Base-by-base conservation (phyloP, 1,140 invertebrate species). In the Stratiolaelaps scimitus region DNA sequence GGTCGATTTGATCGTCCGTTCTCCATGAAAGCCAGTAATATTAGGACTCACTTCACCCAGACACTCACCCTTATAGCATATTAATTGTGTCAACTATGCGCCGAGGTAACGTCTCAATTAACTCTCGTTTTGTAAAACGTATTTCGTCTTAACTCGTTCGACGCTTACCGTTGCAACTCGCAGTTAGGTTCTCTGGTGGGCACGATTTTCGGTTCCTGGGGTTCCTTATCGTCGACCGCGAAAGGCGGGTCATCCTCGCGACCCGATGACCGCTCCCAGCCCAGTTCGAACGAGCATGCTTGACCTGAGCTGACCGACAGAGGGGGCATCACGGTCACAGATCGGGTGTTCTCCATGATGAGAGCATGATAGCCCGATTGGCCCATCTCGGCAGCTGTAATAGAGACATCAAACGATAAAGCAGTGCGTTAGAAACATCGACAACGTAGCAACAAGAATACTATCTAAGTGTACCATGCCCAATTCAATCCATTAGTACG, bases 271-370 rank as follows among this genome's bases (percentile, higher is more conserved):
- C 34, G 53, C 10, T 60, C 53, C 53, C 53, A 60, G 15, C 26
- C 34, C 53, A 60, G 23, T 17, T 60, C 53, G 23, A 60, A 60
- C 53, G 53, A 60, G 26, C 53, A 60, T 17, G 53, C 53, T 26
- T 60, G 53, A 19, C 53, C 53, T 10, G 34, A 40, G 53, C 53
- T 60, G 15, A 60, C 53, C 15, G 26, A 34, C 15, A 60, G 26
- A 15, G 53, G 53, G 15, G 53, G 53, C 53, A 60, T 60, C 53
- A 60, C 53, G 34, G 53, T 60, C 53, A 60, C 53, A 34, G 53
- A 60, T 60, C 34, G 26, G 15, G 53, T 60, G 26, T 60, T 60
- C 34, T 60, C 53, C 53, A 60, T 60, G 15, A 60, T 60, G 53
- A 60, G 53, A 20, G 53, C 53, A 60, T 60, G 53, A 34, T 60